A percentile compares a stretch with the other conserved stretches of the same genome.
Conservation (phyloP, 1,140 invertebrate species). For the Brachionus sp. region DNA sequence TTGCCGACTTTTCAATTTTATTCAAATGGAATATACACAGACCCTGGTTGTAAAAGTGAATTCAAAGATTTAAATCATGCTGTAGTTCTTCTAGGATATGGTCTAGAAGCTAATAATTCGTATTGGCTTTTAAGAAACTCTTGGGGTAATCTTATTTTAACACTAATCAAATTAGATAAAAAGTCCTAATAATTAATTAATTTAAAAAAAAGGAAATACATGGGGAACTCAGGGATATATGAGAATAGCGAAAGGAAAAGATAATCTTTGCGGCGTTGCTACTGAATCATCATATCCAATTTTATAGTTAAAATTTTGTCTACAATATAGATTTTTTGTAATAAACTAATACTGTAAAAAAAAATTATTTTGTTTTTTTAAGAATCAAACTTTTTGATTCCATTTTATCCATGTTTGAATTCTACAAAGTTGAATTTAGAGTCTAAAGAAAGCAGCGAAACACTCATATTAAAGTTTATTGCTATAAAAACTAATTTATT, state of each 20-base stretch:
- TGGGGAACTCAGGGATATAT: slow-evolving; percentile 44
- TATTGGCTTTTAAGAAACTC: slow-evolving; percentile 32
- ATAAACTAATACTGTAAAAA: not conserved
- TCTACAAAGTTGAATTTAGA: too few relatives aligned
- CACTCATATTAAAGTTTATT: too few relatives aligned
- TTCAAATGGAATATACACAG: slow-evolving; percentile 65
- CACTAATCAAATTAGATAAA: too few relatives aligned
- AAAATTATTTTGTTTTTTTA: not conserved
- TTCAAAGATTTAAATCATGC: slow-evolving; percentile 74
- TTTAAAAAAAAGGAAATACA: slow-evolving; percentile 44
- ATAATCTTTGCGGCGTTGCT: slow-evolving; percentile 51
- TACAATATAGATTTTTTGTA: not conserved
- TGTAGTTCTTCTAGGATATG: slow-evolving; percentile 79
- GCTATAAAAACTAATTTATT: too few relatives aligned
- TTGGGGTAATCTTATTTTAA: slow-evolving; percentile 65
- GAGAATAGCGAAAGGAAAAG: slow-evolving; percentile 21
- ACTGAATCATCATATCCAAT: slow-evolving; percentile 34
- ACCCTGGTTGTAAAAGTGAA: slow-evolving; percentile 67
- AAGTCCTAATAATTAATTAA: not conserved
- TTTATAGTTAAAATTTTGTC: not conserved
- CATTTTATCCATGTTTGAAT: too few relatives aligned
- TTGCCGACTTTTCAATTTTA: slow-evolving; percentile 74
- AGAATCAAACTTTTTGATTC: too few relatives aligned
- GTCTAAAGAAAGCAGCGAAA: too few relatives aligned
- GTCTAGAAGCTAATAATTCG: slow-evolving; percentile 51